phyloP scores from a whole-genome alignment of 2,797 vertebrate genomes.

The Coregonus ussuriensis region DNA sequence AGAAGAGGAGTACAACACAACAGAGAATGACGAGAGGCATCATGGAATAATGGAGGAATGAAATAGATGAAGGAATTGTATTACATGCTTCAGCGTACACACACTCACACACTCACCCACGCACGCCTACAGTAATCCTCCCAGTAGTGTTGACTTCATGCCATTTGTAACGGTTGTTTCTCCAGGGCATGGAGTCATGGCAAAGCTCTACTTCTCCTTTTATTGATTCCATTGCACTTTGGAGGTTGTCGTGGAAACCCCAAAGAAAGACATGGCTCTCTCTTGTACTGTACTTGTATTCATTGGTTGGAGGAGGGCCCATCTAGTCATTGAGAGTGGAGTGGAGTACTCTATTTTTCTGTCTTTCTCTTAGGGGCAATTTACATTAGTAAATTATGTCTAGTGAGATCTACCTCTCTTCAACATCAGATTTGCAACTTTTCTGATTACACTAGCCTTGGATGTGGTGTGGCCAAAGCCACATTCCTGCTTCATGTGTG shows the following conservation, averaged over 20 bases:
- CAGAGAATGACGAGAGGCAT: neutral
- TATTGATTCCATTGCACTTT: constrained; percentile 4
- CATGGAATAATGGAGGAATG: neutral
- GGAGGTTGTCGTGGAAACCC: constrained; percentile 18
- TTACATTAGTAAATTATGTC: too few relatives aligned
- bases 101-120: constrained; percentile 3
- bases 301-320: neutral
- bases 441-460: too few relatives aligned
- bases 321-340: constrained; percentile 3
- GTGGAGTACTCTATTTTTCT: neutral
- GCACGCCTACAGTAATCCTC: constrained; percentile 17
- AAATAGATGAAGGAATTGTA: constrained; percentile 8
- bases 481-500: too few relatives aligned
- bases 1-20: neutral
- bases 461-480: too few relatives aligned
- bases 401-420: too few relatives aligned
- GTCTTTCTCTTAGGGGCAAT: neutral
- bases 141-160: constrained; percentile 2
- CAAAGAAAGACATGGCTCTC: neutral
- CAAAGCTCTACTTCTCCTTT: neutral
- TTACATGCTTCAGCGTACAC: neutral
- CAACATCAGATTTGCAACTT: too few relatives aligned
- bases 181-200: constrained; percentile 2
- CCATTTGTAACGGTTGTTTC: constrained; percentile 5
- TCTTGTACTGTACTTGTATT: constrained; percentile 6